A percentile compares a stretch with the other conserved stretches of the same genome.
These are phyloP conservation scores for Sprattus sprattus DNA, from an alignment of 2,113 vertebrate genomes.

Conservation along the genomic window DNA sequence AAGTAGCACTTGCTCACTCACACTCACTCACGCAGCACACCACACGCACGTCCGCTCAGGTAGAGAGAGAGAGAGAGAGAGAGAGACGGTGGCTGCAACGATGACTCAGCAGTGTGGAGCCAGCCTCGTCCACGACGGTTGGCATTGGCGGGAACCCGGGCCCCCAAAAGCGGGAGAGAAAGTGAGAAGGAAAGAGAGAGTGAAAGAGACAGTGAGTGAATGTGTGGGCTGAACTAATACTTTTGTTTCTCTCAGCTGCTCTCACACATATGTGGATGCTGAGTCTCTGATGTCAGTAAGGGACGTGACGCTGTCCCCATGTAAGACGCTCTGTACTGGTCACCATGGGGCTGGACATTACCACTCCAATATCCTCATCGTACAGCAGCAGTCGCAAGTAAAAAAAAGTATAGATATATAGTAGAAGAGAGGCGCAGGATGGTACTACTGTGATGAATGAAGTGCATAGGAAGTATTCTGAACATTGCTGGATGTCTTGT, in stretches of 20 bases:
- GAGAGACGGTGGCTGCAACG: neutral
- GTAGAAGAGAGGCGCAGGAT: neutral
- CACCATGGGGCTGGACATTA: neutral
- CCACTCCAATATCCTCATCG: neutral
- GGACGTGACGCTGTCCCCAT: neutral
- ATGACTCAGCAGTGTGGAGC: conserved; percentile 14
- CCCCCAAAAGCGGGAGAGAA: neutral
- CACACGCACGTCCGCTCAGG: too few relatives aligned
- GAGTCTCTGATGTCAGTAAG: neutral
- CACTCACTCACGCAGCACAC: too few relatives aligned
- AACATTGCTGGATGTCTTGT: neutral
- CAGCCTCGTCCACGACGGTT: neutral
- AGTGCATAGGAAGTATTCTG: neutral
- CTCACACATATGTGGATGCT: neutral
- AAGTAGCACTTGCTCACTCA: too few relatives aligned
- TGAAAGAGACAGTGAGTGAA: neutral
- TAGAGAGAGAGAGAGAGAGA: neutral
- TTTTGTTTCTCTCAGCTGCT: neutral
- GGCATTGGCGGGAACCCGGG: neutral
- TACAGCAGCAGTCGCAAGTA: neutral
- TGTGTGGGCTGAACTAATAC: neutral
- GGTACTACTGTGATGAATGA: neutral
- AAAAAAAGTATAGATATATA: neutral
- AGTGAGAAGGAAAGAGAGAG: neutral
- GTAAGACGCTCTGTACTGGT: neutral